A percentile compares a stretch with the other conserved stretches of the same genome.
phyloP scores from a whole-genome alignment of 2,888 invertebrate genomes.

The Drosophila austrosaltans region DNA sequence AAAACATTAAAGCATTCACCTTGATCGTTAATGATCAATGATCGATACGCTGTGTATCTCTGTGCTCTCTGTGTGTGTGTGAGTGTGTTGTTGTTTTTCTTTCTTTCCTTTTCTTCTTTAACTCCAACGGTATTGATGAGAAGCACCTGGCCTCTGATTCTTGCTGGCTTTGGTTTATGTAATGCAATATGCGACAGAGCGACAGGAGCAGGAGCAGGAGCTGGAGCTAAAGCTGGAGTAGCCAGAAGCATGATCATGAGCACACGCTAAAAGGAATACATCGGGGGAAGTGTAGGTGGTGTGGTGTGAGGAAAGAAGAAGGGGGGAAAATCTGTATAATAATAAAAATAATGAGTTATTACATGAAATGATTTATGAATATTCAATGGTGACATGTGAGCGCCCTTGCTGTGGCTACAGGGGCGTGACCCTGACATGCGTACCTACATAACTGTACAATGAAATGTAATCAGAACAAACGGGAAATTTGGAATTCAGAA shows the following conservation, averaged over 20 bases:
- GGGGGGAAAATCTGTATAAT: background rate
- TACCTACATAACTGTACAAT: conserved; percentile 53
- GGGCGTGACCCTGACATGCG: conserved; percentile 27
- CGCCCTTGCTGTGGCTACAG: conserved; percentile 8
- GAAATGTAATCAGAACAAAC: conserved; percentile 30
- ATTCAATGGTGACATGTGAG: conserved; percentile 68
- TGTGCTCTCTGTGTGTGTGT: too few species aligned
- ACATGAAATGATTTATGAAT: conserved; percentile 72
- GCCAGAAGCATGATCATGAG: conserved; percentile 23
- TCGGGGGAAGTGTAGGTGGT: background rate
- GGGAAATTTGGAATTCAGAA: conserved; percentile 1
- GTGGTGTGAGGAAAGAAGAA: background rate
- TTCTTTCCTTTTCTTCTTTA: background rate
- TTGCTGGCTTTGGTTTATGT: conserved; percentile 24
- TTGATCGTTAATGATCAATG: conserved; percentile 15
- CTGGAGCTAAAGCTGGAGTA: background rate
- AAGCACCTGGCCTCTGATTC: conserved; percentile 48
- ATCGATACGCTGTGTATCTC: background rate
- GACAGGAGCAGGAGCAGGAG: conserved; percentile 20
- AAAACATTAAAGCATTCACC: too few species aligned
- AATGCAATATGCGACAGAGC: conserved; percentile 48
- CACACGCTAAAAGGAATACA: conserved; percentile 40
- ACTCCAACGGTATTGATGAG: background rate
- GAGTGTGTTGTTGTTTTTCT: too few species aligned
- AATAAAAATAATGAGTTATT: conserved; percentile 71